phyloP scores from a whole-genome alignment of 2,113 vertebrate species.

The Pteruthius melanotis region DNA sequence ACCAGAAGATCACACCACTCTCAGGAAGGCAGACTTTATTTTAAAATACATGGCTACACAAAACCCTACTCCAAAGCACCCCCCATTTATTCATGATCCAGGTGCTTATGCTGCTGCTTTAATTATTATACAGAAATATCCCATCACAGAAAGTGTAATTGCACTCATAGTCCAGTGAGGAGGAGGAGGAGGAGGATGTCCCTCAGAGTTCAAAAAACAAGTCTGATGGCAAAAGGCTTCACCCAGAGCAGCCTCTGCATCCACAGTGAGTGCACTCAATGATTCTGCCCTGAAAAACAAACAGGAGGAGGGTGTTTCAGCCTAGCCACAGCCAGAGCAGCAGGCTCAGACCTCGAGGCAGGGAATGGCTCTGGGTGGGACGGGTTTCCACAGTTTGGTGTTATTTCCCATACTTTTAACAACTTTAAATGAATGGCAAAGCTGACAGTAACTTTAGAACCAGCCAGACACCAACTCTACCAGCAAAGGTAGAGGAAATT shows the following conservation, averaged over 20 bases:
- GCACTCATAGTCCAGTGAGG: neutral
- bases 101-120: neutral
- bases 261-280: constrained; percentile 98
- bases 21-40: constrained; percentile 50
- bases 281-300: constrained; percentile 87
- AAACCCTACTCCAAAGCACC: neutral
- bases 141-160: neutral
- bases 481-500: neutral
- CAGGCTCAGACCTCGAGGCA: rapidly evolving
- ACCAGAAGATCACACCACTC: neutral
- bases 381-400: neutral
- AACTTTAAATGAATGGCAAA: neutral
- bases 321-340: neutral
- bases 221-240: neutral
- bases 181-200: neutral
- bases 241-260: constrained; percentile 96
- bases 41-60: constrained; percentile 37
- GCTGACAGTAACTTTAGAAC: neutral
- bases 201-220: neutral
- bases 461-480: neutral
- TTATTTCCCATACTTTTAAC: neutral
- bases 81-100: neutral
- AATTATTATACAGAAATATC: neutral
- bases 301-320: neutral
- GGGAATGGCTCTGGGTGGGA: rapidly evolving